These are phyloP conservation scores for Monarcha castaneiventris DNA, from an alignment of 2,113 vertebrate genomes.

Conservation along the genomic window DNA sequence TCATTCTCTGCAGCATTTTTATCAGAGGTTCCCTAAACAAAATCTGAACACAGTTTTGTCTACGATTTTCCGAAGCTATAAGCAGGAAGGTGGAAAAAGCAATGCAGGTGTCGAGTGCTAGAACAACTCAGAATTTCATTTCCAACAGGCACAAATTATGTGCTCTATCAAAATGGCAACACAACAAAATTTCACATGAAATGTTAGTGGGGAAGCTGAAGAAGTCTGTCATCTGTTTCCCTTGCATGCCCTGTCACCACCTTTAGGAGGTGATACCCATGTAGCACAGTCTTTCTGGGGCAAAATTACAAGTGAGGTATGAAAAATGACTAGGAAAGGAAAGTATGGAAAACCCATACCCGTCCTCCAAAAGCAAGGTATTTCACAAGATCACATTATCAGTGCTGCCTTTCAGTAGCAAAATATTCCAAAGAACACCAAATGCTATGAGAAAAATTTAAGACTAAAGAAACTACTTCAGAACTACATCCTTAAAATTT, in stretches of 20 bases:
- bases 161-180: neutral
- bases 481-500: neutral
- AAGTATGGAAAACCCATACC: neutral
- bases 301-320: neutral
- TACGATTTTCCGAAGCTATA: neutral
- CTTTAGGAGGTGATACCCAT: neutral
- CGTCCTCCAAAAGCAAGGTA: neutral
- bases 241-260: neutral
- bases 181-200: neutral
- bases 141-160: neutral
- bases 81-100: neutral
- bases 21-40: neutral
- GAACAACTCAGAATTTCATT: neutral
- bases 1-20: neutral
- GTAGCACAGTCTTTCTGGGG: neutral
- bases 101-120: neutral
- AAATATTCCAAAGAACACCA: neutral
- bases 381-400: neutral
- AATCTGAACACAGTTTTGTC: neutral
- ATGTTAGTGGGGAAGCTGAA: neutral
- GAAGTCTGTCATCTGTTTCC: neutral
- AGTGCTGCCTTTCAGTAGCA: neutral
- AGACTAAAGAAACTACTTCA: neutral
- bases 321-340: neutral
- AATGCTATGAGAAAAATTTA: neutral